Evolutionary conservation across 2,797 vertebrate genomes (phyloP), one percentile per base, ranked within the genome.

Genomic region (Cossypha dichroa): DNA sequence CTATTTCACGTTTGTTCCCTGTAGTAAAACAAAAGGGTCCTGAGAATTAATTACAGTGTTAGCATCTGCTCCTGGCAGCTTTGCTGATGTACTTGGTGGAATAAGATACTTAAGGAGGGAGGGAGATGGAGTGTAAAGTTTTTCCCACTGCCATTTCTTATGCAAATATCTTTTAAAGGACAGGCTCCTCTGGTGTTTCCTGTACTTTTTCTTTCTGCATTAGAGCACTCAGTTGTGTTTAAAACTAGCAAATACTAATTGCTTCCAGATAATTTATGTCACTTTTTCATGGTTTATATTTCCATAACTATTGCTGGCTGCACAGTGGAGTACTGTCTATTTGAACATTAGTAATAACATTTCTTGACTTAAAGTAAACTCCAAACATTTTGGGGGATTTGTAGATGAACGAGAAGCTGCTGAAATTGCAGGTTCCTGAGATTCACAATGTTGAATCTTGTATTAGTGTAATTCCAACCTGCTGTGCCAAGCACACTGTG

Each of bases 11-110:
- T 96, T 94, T 73, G 25, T 88, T 95, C 82, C 88, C 90, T 86
- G 56, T 59, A 88, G 88, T 86, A 96, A 92, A 96, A 93, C 93
- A 88, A 96, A 94, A 91, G 87, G 72, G 87, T 95, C 92, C 87
- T 93, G 82, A 94, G 87, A 94, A 96, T 97, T 97, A 97, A 96
- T 97, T 97, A 96, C 85, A 92, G 62, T 15, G 60, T 64, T 94
- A 93, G 95, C 94, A 97, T 95, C 95, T 96, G 95, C 91, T 95
- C 40, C 0, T 83, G 88, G 94, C 94, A 95, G 94, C 75, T 92
- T 93, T 93, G 75, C 87, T 93, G 84, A 75, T 72, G 33, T 4
- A 72, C 77, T 81, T 60, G 33, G 69, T 46, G 75, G 84, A 88
- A 59, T 55, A 70, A 85, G 68, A 58, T 52, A 79, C 84, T 85